These are phyloP conservation scores for Scytalopus superciliaris DNA, from an alignment of 2,113 vertebrate genomes.

Conservation along the genomic window DNA sequence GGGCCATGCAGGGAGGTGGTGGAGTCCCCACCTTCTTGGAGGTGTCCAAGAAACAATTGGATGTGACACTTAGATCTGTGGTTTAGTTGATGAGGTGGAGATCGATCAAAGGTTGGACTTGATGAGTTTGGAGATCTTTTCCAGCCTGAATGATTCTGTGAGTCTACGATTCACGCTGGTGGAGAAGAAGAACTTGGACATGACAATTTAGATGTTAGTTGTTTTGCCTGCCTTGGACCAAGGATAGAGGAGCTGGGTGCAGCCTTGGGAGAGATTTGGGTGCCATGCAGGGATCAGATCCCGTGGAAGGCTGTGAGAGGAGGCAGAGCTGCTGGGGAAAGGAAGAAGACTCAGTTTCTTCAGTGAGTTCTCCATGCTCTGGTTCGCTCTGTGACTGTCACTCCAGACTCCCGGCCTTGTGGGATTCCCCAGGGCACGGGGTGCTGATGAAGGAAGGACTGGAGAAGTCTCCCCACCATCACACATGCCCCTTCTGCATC, in stretches of 20 bases:
- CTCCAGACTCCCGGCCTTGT: neutral
- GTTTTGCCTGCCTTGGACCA: accelerated
- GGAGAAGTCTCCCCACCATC: neutral
- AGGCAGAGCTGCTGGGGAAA: neutral
- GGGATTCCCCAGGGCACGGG: neutral
- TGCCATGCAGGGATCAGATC: neutral
- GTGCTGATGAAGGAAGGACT: neutral
- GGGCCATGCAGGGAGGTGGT: neutral
- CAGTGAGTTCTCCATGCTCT: neutral
- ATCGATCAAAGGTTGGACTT: neutral
- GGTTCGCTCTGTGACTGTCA: neutral
- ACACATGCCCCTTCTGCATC: neutral
- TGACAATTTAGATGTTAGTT: neutral
- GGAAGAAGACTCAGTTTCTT: neutral
- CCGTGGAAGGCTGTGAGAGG: neutral
- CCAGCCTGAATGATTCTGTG: neutral
- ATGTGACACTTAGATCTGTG: neutral
- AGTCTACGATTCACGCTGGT: neutral
- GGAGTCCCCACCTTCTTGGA: neutral
- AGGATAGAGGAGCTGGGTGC: neutral
- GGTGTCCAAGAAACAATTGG: neutral
- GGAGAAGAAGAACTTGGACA: neutral
- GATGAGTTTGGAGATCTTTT: neutral
- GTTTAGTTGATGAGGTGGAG: neutral
- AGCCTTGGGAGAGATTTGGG: neutral